Base-by-base conservation (phyloP, 2,797 vertebrate species). In the Thunnus albacares region DNA sequence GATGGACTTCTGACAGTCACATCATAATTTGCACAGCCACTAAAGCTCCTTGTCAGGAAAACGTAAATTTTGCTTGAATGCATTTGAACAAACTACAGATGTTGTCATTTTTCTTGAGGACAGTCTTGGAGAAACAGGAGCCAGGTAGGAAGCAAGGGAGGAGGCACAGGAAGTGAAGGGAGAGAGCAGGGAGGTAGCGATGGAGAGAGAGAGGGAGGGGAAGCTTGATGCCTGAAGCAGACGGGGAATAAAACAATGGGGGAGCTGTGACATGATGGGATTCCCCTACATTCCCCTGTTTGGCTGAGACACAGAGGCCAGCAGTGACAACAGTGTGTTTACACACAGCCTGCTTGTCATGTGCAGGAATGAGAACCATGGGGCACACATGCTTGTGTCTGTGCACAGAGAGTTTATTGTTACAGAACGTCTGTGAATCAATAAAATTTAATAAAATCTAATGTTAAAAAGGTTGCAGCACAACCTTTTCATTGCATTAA, bases 231-330 rank as follows among this genome's bases (percentile, higher is more conserved):
- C 79, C 61, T 67, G 59, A 30, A 75, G 85, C 89, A 87, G 71
- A 88, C 71, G 82, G 73, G 53, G 69, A 79, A 71, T 74, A 60
- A 90, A 91, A 93, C 91, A 93, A 93, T 92, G 79, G 82, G 75
- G 79, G 77, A 82, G 85, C 83, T 91, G 90, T 90, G 81, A 82
- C 76, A 75, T 12, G 70, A 71, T 20, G 92, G 90, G 86, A 92
- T 90, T 92, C 90, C 92, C 92, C 92, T 71, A 77, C 85, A 90
- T 89, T 90, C 85, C 87, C 77, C 77, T 62, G 72, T 64, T 71
- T 38, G 47, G 12, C 61, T 11, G 71, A 75, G 53, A 62, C 53
- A 55, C 49, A 58, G 67, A 81, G 63, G 67, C 56, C 71, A 22
- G 77, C 79, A 75, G 73, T 45, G 86, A 79, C 82, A 64, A 61